Evolutionary conservation across 1,140 invertebrate species (phyloP), one percentile per base, ranked within the genome.

Genomic region (Musca vetustissima): DNA sequence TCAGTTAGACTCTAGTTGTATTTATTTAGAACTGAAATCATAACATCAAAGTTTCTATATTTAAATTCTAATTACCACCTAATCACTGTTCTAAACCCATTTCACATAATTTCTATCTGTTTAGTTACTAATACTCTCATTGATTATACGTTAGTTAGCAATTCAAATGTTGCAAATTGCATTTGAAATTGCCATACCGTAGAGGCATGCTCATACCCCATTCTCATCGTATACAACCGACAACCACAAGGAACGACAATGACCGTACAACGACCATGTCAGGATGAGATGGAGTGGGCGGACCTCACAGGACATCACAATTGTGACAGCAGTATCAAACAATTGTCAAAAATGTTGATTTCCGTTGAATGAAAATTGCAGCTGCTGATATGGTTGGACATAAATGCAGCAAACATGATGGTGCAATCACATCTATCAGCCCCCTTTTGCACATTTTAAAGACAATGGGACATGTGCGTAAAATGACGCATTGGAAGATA

Each of bases 131-230:
- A 61, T 61, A 61, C 28, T 36, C 28, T 36, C 57, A 61, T 61
- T 61, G 57, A 61, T 61, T 61, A 43, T 36, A 32, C 57, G 57
- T 61, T 61, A 61, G 57, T 61, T 61, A 61, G 57, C 57, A 61
- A 61, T 61, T 61, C 57, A 61, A 61, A 61, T 61, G 57, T 61
- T 61, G 36, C 57, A 61, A 61, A 61, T 61, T 61, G 57, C 57
- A 61, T 61, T 61, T 61, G 21, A 61, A 61, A 61, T 61, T 61
- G 36, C 36, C 36, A 43, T 43, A 43, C 36, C 36, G 36, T 43
- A 43, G 36, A 43, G 49, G 49, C 17, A 52, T 19, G 49, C 49
- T n/a, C 17, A 19, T 4, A n/a, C 7, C 4, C 8, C 49, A 21
- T 19, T n/a, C n/a, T n/a, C n/a, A 28, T 28, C 8, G 28, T 28